A percentile compares a stretch with the other conserved stretches of the same genome.
phyloP scores from a whole-genome alignment of 2,797 vertebrate genomes.

The Synaphobranchus kaupii region DNA sequence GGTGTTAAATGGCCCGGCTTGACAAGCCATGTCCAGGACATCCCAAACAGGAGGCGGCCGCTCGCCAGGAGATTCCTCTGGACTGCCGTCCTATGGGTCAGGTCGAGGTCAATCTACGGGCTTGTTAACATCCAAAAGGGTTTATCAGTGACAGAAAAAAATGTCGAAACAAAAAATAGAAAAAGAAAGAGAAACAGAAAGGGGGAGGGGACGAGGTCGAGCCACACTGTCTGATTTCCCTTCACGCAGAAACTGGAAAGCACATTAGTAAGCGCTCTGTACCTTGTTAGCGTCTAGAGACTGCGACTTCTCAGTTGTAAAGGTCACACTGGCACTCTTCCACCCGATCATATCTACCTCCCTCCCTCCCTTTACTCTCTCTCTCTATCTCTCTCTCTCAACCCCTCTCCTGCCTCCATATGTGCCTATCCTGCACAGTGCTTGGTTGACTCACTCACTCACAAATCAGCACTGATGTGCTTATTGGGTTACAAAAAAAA shows the following conservation, averaged over 20 bases:
- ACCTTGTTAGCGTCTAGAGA: constrained; percentile 7
- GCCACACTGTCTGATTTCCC: neutral
- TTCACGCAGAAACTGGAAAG: neutral
- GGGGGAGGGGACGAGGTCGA: too few relatives aligned
- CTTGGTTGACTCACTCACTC: neutral
- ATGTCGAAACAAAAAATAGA: neutral
- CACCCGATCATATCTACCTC: too few relatives aligned
- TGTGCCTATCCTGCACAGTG: too few relatives aligned
- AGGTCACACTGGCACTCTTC: neutral
- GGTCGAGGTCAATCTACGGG: constrained; percentile 4
- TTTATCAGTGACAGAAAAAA: neutral
- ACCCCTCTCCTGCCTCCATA: neutral
- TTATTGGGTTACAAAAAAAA: neutral
- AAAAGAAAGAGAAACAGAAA: neutral
- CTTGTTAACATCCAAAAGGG: constrained; percentile 16
- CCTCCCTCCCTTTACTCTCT: neutral
- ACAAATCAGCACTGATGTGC: too few relatives aligned
- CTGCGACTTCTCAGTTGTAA: neutral
- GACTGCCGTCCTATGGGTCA: constrained; percentile 21
- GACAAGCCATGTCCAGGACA: constrained; percentile 15
- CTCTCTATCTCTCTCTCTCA: neutral
- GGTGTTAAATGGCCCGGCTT: constrained; percentile 21
- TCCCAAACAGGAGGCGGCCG: constrained; percentile 26
- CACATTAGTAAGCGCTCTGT: neutral
- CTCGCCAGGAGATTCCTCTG: constrained; percentile 33